These are phyloP conservation scores for Larimichthys polyactis DNA, from an alignment of 2,113 vertebrate species.

Conservation along the genomic window DNA sequence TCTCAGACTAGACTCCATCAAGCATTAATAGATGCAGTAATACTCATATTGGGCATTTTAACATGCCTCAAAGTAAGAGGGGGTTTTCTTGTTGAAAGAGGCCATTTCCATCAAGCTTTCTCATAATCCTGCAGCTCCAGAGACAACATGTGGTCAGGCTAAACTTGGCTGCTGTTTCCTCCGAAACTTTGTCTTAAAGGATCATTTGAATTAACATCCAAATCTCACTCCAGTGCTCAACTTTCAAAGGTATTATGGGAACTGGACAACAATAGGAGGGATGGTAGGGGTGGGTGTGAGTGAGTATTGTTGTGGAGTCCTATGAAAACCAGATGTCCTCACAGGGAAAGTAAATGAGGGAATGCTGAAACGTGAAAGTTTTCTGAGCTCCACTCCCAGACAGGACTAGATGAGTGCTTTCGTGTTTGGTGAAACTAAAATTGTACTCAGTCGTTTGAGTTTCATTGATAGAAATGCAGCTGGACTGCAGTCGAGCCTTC, in stretches of 20 bases:
- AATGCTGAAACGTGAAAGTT: neutral
- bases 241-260: neutral
- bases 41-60: neutral
- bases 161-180: neutral
- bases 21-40: neutral
- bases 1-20: neutral
- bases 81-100: conserved; percentile 32
- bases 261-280: neutral
- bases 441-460: neutral
- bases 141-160: neutral
- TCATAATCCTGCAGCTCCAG: conserved; percentile 3
- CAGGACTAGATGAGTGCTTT: neutral
- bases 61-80: too few species aligned
- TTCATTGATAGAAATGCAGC: too few species aligned
- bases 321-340: neutral
- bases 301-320: neutral
- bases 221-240: neutral
- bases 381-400: neutral
- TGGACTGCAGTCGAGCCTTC: neutral
- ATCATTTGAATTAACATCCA: neutral
- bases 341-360: neutral
- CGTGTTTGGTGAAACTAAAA: neutral
- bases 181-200: neutral
- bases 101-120: conserved; percentile 33
- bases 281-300: neutral